Conservation (phyloP, 2,797 vertebrate genomes). For the Periophthalmus magnuspinnatus region DNA sequence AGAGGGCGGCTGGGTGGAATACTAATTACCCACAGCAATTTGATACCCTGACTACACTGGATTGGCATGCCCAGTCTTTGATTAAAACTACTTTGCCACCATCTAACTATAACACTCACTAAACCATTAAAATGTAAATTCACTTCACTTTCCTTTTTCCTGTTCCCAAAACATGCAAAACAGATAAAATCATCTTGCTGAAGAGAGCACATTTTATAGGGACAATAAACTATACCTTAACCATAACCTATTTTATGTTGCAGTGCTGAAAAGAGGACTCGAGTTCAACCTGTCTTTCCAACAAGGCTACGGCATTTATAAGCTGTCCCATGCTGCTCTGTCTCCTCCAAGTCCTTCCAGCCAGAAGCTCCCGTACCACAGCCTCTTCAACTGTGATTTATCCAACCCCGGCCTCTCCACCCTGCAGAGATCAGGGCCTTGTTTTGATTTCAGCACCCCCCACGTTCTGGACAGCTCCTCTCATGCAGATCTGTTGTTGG, state of each 20-base stretch:
- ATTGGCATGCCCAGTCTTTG: too few relatives aligned
- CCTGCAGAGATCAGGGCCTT: conserved; percentile 56
- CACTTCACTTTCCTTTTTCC: conserved; percentile 14
- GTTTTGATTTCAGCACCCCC: conserved; percentile 81
- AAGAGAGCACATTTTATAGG: too few relatives aligned
- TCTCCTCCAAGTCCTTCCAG: conserved; percentile 55
- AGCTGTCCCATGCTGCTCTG: conserved; percentile 79
- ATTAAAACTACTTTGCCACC: too few relatives aligned
- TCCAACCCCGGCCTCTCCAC: conserved; percentile 53
- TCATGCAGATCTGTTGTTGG: conserved; percentile 62
- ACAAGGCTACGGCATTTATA: conserved; percentile 89
- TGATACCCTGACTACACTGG: too few relatives aligned
- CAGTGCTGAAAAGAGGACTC: conserved; percentile 86
- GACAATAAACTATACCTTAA: too few relatives aligned
- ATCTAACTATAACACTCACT: background rate
- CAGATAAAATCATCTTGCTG: too few relatives aligned
- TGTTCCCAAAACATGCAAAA: conserved; percentile 7
- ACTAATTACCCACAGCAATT: too few relatives aligned
- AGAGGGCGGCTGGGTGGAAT: too few relatives aligned
- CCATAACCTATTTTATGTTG: conserved; percentile 24
- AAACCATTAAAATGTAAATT: background rate
- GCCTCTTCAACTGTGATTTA: conserved; percentile 76
- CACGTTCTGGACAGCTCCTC: conserved; percentile 72
- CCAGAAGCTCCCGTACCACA: conserved; percentile 76
- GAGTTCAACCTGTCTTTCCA: conserved; percentile 94